These are phyloP conservation scores for Grus americana DNA, from an alignment of 2,113 vertebrate species.

Conservation along the genomic window DNA sequence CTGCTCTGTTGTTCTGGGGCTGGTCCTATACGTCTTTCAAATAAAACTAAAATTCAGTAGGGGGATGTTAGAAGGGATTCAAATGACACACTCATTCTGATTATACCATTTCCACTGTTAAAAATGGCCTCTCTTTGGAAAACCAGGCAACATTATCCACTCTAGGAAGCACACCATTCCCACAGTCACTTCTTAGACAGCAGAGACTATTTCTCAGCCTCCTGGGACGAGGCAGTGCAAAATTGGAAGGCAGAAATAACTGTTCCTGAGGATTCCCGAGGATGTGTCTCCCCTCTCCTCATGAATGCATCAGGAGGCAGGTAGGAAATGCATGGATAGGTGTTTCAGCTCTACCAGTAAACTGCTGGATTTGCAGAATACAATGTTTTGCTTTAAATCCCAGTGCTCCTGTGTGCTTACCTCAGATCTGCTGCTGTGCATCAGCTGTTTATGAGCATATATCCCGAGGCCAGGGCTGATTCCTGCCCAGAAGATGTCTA, in stretches of 20 bases:
- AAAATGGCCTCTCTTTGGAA: not conserved
- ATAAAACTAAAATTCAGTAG: not conserved
- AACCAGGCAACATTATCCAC: not conserved
- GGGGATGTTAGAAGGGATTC: not conserved
- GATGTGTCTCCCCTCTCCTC: not conserved
- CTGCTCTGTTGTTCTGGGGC: not conserved
- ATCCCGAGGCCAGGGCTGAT: not conserved
- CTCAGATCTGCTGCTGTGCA: not conserved
- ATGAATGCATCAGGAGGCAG: not conserved
- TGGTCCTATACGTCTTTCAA: not conserved
- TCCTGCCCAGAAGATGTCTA: not conserved
- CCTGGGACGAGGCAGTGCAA: not conserved
- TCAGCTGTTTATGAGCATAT: not conserved
- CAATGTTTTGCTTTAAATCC: not conserved
- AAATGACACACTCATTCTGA: not conserved
- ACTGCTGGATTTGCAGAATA: not conserved
- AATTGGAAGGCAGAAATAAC: not conserved
- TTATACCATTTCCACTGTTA: not conserved
- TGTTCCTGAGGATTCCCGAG: not conserved
- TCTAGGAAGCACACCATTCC: not conserved
- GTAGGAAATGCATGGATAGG: not conserved
- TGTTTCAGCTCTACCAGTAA: not conserved
- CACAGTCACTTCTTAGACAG: not conserved
- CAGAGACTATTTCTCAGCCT: not conserved
- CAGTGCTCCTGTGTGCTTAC: rapidly evolving